Percentiles rank a stretch among this genome's conserved stretches.
Evolutionary conservation across 2,113 vertebrate species (phyloP).

Genomic region (Accipiter virgatus): DNA sequence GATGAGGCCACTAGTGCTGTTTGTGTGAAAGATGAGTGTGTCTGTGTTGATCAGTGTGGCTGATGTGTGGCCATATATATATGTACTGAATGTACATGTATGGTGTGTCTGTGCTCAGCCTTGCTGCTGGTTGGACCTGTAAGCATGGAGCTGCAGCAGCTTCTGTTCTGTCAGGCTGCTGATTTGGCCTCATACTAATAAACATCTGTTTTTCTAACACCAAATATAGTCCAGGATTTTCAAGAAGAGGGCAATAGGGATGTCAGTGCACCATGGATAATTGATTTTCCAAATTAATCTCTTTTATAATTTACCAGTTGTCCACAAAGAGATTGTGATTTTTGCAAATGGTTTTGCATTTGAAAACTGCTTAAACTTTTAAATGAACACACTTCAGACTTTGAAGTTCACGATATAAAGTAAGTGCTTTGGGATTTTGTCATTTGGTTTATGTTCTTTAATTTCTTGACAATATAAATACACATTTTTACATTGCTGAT

Average conservation of each 20-base stretch:
- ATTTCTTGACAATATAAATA: background rate
- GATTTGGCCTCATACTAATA: background rate
- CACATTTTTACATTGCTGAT: background rate
- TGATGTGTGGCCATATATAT: background rate
- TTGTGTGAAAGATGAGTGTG: background rate
- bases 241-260: background rate
- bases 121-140: background rate
- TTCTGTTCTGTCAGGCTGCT: background rate
- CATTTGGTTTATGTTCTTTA: background rate
- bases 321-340: background rate
- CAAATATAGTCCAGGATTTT: background rate
- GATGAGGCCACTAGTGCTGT: background rate
- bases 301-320: background rate
- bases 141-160: background rate
- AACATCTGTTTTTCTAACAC: background rate
- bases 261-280: background rate
- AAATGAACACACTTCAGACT: background rate
- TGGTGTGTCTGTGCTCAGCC: background rate
- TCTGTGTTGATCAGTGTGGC: background rate
- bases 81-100: background rate
- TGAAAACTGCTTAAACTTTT: background rate
- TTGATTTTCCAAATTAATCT: background rate
- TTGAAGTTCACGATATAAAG: background rate
- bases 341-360: background rate
- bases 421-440: rapidly evolving